Percentiles rank a stretch among this genome's conserved stretches.
These are phyloP conservation scores for Columba guinea DNA, from an alignment of 2,797 vertebrate genomes.

Conservation along the genomic window DNA sequence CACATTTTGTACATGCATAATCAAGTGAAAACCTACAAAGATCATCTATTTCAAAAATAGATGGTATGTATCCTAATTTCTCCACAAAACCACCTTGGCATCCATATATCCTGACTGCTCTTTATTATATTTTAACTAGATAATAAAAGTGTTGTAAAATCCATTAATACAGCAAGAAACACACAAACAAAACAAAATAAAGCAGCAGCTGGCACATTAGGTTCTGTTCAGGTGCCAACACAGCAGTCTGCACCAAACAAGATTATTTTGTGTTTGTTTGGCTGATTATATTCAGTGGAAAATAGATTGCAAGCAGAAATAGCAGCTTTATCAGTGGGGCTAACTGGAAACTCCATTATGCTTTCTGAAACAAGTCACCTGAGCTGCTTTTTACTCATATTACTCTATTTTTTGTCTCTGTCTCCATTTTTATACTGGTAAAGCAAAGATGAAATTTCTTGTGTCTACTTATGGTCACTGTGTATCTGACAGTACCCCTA, in stretches of 20 bases:
- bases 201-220: slow-evolving; percentile 72
- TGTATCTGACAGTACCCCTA: not conserved
- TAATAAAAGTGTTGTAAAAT: slow-evolving; percentile 66
- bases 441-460: not conserved
- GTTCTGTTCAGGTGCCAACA: slow-evolving; percentile 69
- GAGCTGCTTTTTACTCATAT: not conserved
- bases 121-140: slow-evolving; percentile 43
- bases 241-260: slow-evolving; percentile 68
- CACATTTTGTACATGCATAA: not conserved
- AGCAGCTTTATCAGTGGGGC: slow-evolving; percentile 11
- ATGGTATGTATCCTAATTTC: not conserved
- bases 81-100: not conserved
- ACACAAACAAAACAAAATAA: slow-evolving; percentile 57
- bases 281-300: slow-evolving; percentile 57
- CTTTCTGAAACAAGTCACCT: slow-evolving; percentile 16
- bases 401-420: not conserved
- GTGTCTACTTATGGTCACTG: accelerated
- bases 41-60: not conserved
- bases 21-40: slow-evolving; percentile 4
- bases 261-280: slow-evolving; percentile 73
- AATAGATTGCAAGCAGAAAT: slow-evolving; percentile 42
- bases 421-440: not conserved
- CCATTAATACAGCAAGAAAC: slow-evolving; percentile 68
- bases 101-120: not conserved
- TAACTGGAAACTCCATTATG: not conserved